Conservation (phyloP, 1,140 invertebrate genomes). For the Sycophaga agraensis region DNA sequence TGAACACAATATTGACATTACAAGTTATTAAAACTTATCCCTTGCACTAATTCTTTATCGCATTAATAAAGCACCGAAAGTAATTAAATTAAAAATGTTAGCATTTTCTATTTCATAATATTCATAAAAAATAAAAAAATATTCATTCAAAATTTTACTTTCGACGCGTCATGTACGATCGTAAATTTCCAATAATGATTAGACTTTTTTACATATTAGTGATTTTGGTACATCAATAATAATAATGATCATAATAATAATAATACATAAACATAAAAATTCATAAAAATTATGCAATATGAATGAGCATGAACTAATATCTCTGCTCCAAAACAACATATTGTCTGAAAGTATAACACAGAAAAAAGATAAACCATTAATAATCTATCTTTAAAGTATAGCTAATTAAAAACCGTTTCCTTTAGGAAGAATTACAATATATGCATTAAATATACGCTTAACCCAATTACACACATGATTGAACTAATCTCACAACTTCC, state of each 20-base stretch:
- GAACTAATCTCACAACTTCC: constrained; percentile 30
- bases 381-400: too few species aligned
- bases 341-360: background rate
- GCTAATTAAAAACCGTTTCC: constrained; percentile 2
- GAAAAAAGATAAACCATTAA: background rate
- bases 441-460: constrained; percentile 8
- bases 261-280: constrained; percentile 39
- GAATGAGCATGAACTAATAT: constrained; percentile 34
- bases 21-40: constrained; percentile 3
- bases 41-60: background rate
- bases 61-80: background rate
- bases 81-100: background rate
- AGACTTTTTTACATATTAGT: constrained; percentile 29
- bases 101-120: background rate
- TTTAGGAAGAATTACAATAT: constrained; percentile 9
- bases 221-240: constrained; percentile 38
- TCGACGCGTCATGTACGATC: background rate
- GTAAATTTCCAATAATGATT: constrained; percentile 11
- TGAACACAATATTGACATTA: constrained; percentile 10
- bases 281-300: constrained; percentile 35
- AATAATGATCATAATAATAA: too few species aligned
- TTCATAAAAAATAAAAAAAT: background rate
- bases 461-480: constrained; percentile 32
- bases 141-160: constrained; percentile 7
- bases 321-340: constrained; percentile 30